Evolutionary conservation across 2,797 vertebrate species (phyloP), one percentile per base, ranked within the genome.

Genomic region (Xiphophorus birchmanni): DNA sequence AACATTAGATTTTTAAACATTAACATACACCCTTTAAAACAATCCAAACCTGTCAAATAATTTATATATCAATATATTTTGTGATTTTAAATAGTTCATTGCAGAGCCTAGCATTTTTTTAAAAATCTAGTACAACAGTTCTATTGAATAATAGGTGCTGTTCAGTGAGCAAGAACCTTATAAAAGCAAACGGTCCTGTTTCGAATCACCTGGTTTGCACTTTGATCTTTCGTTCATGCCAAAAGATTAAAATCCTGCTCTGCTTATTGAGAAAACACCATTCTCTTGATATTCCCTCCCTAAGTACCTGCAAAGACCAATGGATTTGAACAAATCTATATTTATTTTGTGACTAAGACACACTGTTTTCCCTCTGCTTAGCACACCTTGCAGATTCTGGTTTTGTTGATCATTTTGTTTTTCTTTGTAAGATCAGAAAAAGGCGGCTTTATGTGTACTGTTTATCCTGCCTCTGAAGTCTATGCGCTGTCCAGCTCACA

Each of bases 111-210:
- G 67, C 21, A 44, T 23, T 60, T 60, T 7, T 9, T 23, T 37
- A 37, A 37, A 37, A 37, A 40, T 17, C 11, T n/a, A 44, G 29
- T 35, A 58, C 23, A 81, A 73, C 60, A 54, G 47, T 12, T 11
- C 23, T 3, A 35, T 58, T 32, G 65, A 77, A 15, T 74, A 35
- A 54, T 10, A 3, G 5, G 29, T 26, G 15, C 47, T 42, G 71
- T 84, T 80, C 73, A 76, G 44, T 11, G 45, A 75, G 45, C 29
- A 76, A 65, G 56, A 84, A 48, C 47, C 80, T 77, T 79, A 71
- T 47, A 40, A 80, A 80, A 73, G 32, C 78, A 87, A 87, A 74
- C 5, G 32, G 8, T 74, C 23, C 48, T 75, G 50, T 7, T 75
- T 50, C 32, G 6, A 74, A 8, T 78, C 17, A 58, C 21, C n/a